Evolutionary conservation across 2,797 vertebrate genomes (phyloP).

Genomic region (Ctenopoma multispine): DNA sequence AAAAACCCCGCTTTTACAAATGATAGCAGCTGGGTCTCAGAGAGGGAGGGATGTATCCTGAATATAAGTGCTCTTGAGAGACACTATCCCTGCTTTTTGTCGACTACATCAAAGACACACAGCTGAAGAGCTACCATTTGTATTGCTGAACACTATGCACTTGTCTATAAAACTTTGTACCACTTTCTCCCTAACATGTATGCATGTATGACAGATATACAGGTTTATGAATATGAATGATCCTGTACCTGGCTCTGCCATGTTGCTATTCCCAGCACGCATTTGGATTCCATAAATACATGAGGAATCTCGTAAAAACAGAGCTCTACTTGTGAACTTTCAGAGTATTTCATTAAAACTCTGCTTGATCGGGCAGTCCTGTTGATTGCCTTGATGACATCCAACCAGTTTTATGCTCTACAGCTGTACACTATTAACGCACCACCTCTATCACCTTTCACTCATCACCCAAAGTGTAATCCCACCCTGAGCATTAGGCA

Average conservation of each 20-base stretch:
- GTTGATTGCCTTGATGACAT: slow-evolving; percentile 71
- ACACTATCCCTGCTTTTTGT: slow-evolving; percentile 66
- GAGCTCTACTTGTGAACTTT: slow-evolving; percentile 31
- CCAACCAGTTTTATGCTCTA: slow-evolving; percentile 48
- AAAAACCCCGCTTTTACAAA: slow-evolving; percentile 64
- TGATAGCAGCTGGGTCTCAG: slow-evolving; percentile 51
- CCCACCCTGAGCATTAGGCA: slow-evolving; percentile 39
- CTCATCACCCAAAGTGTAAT: slow-evolving; percentile 52
- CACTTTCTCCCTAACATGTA: slow-evolving; percentile 32
- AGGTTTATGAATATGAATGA: slow-evolving; percentile 30
- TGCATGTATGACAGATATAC: slow-evolving; percentile 32
- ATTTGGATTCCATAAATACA: slow-evolving; percentile 43
- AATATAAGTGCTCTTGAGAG: slow-evolving; percentile 71
- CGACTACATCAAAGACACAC: slow-evolving; percentile 66
- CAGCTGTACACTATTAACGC: slow-evolving; percentile 55
- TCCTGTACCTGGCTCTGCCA: slow-evolving; percentile 10
- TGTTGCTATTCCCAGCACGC: slow-evolving; percentile 12
- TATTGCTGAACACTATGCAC: slow-evolving; percentile 45
- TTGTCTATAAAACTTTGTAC: slow-evolving; percentile 46
- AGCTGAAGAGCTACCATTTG: slow-evolving; percentile 66
- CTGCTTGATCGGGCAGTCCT: slow-evolving; percentile 51
- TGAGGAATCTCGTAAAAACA: slow-evolving; percentile 30
- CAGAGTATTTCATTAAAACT: slow-evolving; percentile 64
- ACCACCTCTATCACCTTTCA: slow-evolving; percentile 51
- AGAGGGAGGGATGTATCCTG: slow-evolving; percentile 48